A percentile compares a stretch with the other conserved stretches of the same genome.
phyloP scores from a whole-genome alignment of 2,797 vertebrate species.

The Brachymystax lenok region DNA sequence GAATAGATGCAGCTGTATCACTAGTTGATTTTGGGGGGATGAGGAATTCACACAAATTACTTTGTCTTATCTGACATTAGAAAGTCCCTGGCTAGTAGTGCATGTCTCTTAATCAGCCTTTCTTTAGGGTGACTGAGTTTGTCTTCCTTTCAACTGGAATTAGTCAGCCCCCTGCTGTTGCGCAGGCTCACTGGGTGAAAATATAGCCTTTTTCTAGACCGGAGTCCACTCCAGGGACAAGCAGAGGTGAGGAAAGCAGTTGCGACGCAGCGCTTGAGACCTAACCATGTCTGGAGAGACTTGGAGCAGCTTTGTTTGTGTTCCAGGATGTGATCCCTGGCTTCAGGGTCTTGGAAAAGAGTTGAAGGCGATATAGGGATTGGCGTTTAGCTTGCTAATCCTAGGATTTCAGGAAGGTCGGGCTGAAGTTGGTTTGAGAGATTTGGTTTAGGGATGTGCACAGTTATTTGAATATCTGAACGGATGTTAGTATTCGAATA shows the following conservation, averaged over 20 bases:
- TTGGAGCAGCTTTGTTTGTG: constrained; percentile 27
- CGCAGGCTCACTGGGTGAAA: constrained; percentile 57
- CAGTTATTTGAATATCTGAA: no score
- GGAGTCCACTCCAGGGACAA: constrained; percentile 58
- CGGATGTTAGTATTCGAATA: no score
- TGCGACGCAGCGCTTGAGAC: constrained; percentile 56
- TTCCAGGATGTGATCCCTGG: constrained; percentile 44
- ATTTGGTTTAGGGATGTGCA: no score
- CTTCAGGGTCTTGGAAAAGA: constrained; percentile 43
- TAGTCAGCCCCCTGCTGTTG: constrained; percentile 25
- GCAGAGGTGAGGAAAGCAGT: constrained; percentile 63
- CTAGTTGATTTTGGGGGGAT: no score
- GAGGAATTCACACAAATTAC: no score
- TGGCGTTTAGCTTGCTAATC: constrained; percentile 42
- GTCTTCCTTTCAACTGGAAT: constrained; percentile 31
- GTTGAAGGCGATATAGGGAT: constrained; percentile 31
- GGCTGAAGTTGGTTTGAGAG: constrained; percentile 27
- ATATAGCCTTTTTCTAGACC: constrained; percentile 71
- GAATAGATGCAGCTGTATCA: no score
- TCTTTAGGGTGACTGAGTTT: neutral
- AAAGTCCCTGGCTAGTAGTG: no score
- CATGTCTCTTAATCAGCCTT: constrained; percentile 18
- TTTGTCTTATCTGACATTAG: no score
- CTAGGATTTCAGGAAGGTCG: constrained; percentile 26
- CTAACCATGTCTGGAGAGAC: constrained; percentile 66